Evolutionary conservation across 2,888 invertebrate species (phyloP).

Genomic region (Darwinula stevensoni): DNA sequence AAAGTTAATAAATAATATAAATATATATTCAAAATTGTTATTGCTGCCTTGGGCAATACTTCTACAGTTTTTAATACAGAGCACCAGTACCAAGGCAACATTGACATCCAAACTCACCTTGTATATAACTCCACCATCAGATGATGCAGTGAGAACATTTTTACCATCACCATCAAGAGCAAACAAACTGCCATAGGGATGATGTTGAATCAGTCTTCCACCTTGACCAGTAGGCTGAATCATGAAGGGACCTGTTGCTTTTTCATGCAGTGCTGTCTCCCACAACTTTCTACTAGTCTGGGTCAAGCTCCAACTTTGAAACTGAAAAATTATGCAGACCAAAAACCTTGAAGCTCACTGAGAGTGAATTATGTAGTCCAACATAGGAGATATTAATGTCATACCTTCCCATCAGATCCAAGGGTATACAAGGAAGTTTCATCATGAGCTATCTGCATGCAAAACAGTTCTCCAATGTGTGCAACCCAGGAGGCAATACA

Average conservation of each 20-base stretch:
- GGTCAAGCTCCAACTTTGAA: slow-evolving; percentile 18
- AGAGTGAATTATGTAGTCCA: not conserved
- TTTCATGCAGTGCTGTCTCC: slow-evolving; percentile 13
- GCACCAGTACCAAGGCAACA: too few species aligned
- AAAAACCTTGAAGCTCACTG: not conserved
- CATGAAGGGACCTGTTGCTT: slow-evolving; percentile 8
- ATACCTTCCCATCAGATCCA: slow-evolving; percentile 24
- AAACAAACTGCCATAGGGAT: slow-evolving; percentile 19
- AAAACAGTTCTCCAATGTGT: slow-evolving; percentile 23
- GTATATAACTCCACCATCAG: slow-evolving; percentile 17
- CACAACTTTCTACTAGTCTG: slow-evolving; percentile 16
- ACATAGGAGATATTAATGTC: slow-evolving; percentile 7
- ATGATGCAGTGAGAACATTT: slow-evolving; percentile 19
- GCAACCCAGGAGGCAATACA: slow-evolving; percentile 24
- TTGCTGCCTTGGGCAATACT: too few species aligned
- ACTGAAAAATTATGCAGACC: too few species aligned
- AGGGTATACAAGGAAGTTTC: slow-evolving; percentile 25
- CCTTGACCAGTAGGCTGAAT: too few species aligned
- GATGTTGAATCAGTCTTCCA: too few species aligned
- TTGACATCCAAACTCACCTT: slow-evolving; percentile 17
- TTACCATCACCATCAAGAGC: slow-evolving; percentile 19
- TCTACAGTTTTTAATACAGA: too few species aligned
- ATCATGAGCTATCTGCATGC: slow-evolving; percentile 23
- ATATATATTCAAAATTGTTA: too few species aligned
- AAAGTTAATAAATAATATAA: too few species aligned